Base-by-base conservation (phyloP, 2,888 invertebrate species). In the Deilephila porcellus region DNA sequence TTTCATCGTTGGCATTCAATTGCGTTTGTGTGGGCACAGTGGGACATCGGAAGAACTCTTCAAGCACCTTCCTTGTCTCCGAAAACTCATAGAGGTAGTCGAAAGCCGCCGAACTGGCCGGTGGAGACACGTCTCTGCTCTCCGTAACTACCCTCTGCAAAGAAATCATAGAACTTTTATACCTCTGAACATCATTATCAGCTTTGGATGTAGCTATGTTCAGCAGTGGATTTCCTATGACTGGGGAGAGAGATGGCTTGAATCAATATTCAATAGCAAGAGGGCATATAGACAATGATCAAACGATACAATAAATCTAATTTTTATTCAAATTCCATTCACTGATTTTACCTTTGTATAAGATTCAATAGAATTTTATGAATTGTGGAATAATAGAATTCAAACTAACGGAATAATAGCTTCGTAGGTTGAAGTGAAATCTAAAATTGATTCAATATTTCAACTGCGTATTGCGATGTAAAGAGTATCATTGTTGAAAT, bases 41-140 rank as follows among this genome's bases (percentile, higher is more conserved):
- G 71, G 97, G 97, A 87, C 97, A 97, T 89, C 97, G 97, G 95
- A 98, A 98, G 93, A 98, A 98, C 92, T 98, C 98, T 87, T 98
- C 98, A 63, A 98, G 94, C 70, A 98, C 98, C 93, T 98, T 98
- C 79, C 98, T 95, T 34, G 98, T 98, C 92, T 98, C 98, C 0
- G 98, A 98, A 92, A 98, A 98, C 91, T 98, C 98, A 90, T 98
- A 98, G 77, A 98, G 91, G 92, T 98, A 98, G 94, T 98, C 98
- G 88, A 98, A 98, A 56, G 98, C 97, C 72, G 97, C 86, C 59
- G 94, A 89, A 73, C 91, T 86, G 3, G 92, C 91, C 17, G 94
- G 91, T 14, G 95, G 94, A 1, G 95, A 89, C 19, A 90, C 89
- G 74, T 95, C 94, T 80, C 93, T 90, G 79, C 91, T 93, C 78